These are phyloP conservation scores for Chrysina gloriosa DNA, from an alignment of 2,888 invertebrate species.

Conservation along the genomic window DNA sequence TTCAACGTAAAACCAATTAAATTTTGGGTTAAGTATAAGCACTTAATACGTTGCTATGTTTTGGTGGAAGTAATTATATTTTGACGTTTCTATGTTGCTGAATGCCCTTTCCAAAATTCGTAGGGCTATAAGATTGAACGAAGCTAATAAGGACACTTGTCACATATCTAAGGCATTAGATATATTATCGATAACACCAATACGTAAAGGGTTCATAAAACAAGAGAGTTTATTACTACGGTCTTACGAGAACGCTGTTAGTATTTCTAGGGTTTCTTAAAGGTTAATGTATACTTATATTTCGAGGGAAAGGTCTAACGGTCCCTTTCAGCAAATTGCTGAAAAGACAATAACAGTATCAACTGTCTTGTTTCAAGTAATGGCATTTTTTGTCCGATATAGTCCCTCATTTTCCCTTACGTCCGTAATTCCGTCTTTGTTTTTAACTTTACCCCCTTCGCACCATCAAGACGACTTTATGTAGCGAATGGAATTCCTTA, in stretches of 20 bases:
- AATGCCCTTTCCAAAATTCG: no score
- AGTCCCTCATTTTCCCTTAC: slow-evolving; percentile 8
- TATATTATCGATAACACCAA: slow-evolving; percentile 49
- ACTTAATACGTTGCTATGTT: no score
- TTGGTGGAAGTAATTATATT: no score
- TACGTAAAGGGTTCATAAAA: slow-evolving; percentile 61
- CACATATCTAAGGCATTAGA: no score
- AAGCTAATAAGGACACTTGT: no score
- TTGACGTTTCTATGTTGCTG: no score
- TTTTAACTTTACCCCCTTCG: slow-evolving; percentile 1
- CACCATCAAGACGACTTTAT: slow-evolving; percentile 1
- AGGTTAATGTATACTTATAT: slow-evolving; percentile 55
- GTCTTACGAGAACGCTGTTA: slow-evolving; percentile 59
- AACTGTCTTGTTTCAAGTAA: slow-evolving; percentile 50
- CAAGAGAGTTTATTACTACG: slow-evolving; percentile 59
- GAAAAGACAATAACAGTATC: slow-evolving; percentile 60
- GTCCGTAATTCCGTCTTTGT: slow-evolving; percentile 3
- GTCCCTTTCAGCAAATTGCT: slow-evolving; percentile 55
- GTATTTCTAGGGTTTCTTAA: slow-evolving; percentile 54
- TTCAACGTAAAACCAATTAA: no score
- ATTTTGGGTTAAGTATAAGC: no score
- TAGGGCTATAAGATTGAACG: no score
- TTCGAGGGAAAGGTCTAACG: slow-evolving; percentile 52
- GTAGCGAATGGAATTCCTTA: slow-evolving; percentile 26
- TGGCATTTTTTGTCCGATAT: slow-evolving; percentile 35